Percentiles rank a stretch among this genome's conserved stretches.
Conservation (phyloP, 2,797 vertebrate genomes). For the Scolopax rusticola region DNA sequence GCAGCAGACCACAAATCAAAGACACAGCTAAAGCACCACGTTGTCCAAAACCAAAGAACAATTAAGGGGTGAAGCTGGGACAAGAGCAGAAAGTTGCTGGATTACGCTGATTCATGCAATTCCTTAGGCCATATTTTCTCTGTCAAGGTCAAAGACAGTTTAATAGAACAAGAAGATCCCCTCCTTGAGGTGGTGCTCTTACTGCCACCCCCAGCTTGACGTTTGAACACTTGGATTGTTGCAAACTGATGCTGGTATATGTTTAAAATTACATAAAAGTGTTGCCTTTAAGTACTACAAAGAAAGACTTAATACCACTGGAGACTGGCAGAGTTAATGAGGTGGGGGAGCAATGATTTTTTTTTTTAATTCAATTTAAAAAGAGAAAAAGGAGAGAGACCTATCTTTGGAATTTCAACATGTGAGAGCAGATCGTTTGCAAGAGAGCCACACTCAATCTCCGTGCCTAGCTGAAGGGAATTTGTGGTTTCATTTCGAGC, state of each 20-base stretch:
- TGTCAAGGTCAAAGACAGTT: neutral
- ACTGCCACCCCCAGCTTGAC: neutral
- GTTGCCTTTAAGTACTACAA: neutral
- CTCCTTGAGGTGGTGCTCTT: neutral
- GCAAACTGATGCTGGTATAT: neutral
- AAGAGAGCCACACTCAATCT: neutral
- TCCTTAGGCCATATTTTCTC: neutral
- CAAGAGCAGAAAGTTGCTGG: neutral
- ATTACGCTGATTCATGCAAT: neutral
- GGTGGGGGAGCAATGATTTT: neutral
- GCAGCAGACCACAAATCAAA: neutral
- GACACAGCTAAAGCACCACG: neutral
- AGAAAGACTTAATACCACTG: neutral
- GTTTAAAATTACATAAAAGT: neutral
- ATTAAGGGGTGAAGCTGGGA: neutral
- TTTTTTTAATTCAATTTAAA: neutral
- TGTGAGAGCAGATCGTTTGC: neutral
- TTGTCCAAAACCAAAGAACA: neutral
- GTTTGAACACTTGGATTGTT: neutral
- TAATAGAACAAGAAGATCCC: neutral
- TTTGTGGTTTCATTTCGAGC: slow-evolving; percentile 35
- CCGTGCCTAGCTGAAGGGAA: slow-evolving; percentile 12
- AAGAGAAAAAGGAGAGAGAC: neutral
- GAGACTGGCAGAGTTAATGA: neutral
- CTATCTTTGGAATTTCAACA: neutral